Evolutionary conservation across 35 echinoderm and acorn worm genomes (phyloP), one percentile per base, ranked within the genome.

Genomic region (Amphiura filiformis): DNA sequence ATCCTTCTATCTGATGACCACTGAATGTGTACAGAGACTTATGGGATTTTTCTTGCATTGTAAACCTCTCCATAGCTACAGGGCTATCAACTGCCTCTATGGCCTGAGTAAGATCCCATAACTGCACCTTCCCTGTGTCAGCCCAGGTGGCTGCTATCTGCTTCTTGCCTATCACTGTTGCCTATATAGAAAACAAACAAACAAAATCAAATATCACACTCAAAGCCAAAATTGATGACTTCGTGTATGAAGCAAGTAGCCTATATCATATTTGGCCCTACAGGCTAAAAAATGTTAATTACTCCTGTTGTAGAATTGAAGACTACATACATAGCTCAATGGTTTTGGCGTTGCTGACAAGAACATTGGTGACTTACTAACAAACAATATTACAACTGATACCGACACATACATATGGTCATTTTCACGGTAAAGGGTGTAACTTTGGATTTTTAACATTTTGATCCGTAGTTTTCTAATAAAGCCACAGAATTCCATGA

Each of bases 1-100:
- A 98, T 0, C 96, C 96, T 81, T 98, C 96, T 30, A 39, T 89
- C 75, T 94, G 92, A 84, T 98, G 96, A 38, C 96, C 96, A 2
- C 65, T 87, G 85, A 98, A 98, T 38, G 86, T 94, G 75, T 86
- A 94, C 0, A 98, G 56, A 78, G 96, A 83, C 38, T 94, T 89
- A 35, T 35, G 81, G 75, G 32, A 42, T 14, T 28, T 52, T 26
- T 89, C 42, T 61, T 90, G 85, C 77, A 38, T 94, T 61, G 88
- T 81, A 34, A 84, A 90, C 36, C 87, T 93, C 0, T 37, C 83
- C 42, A 85, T 88, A 31, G 80, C 82, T 3, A 39, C 82, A 23
- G 85, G 89, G 76, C 75, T 91, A 42, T 92, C 92, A 0, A 98
- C 40, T 15, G 85, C 81, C 30, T 94, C 39, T 4, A 98, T 61